Base-by-base conservation (phyloP, 2,888 invertebrate species). In the Pycnomerus fuliginosus region DNA sequence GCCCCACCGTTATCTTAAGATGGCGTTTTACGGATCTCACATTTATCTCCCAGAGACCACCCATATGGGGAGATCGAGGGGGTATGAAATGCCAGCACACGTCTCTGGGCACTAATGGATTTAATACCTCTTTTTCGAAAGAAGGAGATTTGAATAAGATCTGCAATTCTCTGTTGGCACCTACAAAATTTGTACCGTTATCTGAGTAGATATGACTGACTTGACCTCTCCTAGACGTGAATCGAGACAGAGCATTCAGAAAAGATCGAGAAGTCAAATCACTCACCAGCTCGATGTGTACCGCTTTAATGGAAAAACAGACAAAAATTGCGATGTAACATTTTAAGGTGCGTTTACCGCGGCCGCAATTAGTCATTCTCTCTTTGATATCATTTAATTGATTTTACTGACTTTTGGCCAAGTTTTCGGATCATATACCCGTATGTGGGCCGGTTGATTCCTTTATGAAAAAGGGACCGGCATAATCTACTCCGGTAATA, bases 171-270 rank as follows among this genome's bases (percentile, higher is more conserved):
- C 35, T 30, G 3, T 48, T 39, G 1, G 60, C 57, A 3, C 60
- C 61, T 1, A 48, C 37, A 25, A 64, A 63, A 16, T 54, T 60
- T 1, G 52, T 55, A 2, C 53, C 65, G 34, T 60, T 58, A 28
- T 64, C 64, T 10, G 53, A 53, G 35, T 53, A 55, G 1, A 61
- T 40, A 0, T 38, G 27, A 4, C 23, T 16, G 2, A 49, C 44
- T 4, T 40, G 32, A 2, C 64, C 61, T 22, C 62, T 17, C 5
- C 64, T 22, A 1, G 58, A 35, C 1, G 53, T 41, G 23, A 62
- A 61, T n/a, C 62, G 45, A 20, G 42, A 37, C 3, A 61, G 44
- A 2, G 56, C 51, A 3, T 50, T 27, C 43, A 23, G 52, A 37
- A 61, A 61, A 2, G 48, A 17, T 2, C 42, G 29, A 7, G 52